Conservation (phyloP, 2,113 vertebrate species). For the Gallinago jamesoni region DNA sequence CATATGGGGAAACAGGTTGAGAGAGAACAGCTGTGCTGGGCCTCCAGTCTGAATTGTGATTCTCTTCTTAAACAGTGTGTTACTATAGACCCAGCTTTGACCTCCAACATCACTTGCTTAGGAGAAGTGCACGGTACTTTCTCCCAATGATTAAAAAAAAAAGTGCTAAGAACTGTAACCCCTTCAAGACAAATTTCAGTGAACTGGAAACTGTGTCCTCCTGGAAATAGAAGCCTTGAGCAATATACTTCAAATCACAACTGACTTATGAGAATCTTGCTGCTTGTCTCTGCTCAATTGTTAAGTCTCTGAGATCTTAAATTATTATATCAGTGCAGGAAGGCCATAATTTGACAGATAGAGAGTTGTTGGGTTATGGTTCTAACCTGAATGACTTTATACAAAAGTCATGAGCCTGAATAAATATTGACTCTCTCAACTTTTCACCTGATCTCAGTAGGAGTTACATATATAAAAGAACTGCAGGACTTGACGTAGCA, state of each 20-base stretch:
- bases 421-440: background rate
- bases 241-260: background rate
- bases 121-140: background rate
- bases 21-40: background rate
- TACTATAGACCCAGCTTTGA: background rate
- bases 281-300: background rate
- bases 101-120: background rate
- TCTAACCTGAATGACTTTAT: background rate
- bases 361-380: background rate
- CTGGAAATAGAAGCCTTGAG: background rate
- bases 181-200: background rate
- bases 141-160: background rate
- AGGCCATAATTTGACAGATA: background rate
- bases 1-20: background rate
- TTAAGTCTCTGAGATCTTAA: background rate
- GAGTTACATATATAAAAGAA: background rate
- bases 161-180: background rate
- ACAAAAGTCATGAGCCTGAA: background rate
- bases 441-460: background rate
- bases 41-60: background rate
- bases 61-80: background rate
- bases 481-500: background rate
- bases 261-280: background rate
- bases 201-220: background rate
- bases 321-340: background rate